Evolutionary conservation across 2,888 invertebrate genomes (phyloP).

Genomic region (Hypomecis punctinalis): DNA sequence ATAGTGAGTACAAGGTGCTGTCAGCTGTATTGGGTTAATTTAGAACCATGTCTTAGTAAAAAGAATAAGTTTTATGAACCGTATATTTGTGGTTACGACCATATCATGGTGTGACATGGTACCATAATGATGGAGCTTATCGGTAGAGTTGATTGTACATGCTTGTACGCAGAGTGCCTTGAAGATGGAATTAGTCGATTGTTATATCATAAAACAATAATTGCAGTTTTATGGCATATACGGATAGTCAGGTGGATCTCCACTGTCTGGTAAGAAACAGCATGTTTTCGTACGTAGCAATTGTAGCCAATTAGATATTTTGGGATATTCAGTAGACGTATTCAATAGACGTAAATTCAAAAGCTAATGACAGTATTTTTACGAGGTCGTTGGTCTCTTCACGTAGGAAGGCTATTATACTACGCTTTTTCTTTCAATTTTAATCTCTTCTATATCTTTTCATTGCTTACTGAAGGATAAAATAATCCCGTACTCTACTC

Average conservation of each 20-base stretch:
- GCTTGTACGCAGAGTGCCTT: constrained; percentile 27
- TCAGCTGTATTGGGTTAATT: neutral
- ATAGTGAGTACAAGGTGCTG: constrained; percentile 9
- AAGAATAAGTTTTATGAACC: neutral
- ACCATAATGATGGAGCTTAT: neutral
- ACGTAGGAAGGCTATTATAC: constrained; percentile 17
- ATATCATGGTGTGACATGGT: constrained; percentile 4
- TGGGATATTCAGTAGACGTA: neutral
- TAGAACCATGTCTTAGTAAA: constrained; percentile 10
- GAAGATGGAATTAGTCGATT: constrained; percentile 38
- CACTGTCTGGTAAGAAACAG: neutral
- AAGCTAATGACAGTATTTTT: neutral
- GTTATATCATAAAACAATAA: constrained; percentile 40
- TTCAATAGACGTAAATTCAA: neutral
- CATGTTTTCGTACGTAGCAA: neutral
- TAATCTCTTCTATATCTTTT: neutral
- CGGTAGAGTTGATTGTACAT: constrained; percentile 6
- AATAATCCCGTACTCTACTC: no score
- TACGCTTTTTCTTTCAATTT: constrained; percentile 12
- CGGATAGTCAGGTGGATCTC: constrained; percentile 11
- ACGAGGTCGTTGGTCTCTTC: constrained; percentile 13
- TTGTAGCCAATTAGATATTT: neutral
- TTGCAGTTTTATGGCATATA: constrained; percentile 18
- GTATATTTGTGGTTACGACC: neutral
- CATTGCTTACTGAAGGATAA: neutral